phyloP scores from a whole-genome alignment of 2,797 vertebrate species.

The Sebastes iracundus region DNA sequence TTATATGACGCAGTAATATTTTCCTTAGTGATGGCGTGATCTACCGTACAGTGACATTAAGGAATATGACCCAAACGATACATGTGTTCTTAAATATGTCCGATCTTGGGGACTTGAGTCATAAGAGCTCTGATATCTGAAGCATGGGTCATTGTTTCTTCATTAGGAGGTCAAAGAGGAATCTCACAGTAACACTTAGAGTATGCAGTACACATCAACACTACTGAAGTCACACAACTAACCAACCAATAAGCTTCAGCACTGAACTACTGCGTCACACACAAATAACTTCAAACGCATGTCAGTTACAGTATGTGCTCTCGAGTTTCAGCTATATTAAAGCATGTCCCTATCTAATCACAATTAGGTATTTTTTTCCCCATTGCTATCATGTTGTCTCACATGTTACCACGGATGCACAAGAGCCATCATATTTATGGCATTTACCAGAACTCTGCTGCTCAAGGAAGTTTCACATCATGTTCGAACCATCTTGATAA shows the following conservation, averaged over 20 bases:
- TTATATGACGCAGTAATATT: neutral
- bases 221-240: neutral
- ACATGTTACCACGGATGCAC: neutral
- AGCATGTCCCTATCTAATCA: neutral
- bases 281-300: neutral
- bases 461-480: neutral
- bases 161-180: conserved; percentile 61
- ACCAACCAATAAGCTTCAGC: neutral
- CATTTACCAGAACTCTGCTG: neutral
- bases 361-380: no score
- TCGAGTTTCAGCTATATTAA: neutral
- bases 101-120: neutral
- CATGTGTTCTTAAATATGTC: neutral
- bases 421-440: neutral
- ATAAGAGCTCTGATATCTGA: conserved; percentile 26
- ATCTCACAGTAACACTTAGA: conserved; percentile 61
- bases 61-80: neutral
- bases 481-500: neutral
- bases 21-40: neutral
- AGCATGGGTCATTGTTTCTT: conserved; percentile 21
- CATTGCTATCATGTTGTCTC: neutral
- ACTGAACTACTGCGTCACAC: neutral
- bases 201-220: conserved; percentile 20
- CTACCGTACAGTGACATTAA: neutral
- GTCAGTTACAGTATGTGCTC: neutral